Percentiles rank a stretch among this genome's conserved stretches.
phyloP scores from a whole-genome alignment of 2,888 invertebrate genomes.

The Iphiclides podalirius region DNA sequence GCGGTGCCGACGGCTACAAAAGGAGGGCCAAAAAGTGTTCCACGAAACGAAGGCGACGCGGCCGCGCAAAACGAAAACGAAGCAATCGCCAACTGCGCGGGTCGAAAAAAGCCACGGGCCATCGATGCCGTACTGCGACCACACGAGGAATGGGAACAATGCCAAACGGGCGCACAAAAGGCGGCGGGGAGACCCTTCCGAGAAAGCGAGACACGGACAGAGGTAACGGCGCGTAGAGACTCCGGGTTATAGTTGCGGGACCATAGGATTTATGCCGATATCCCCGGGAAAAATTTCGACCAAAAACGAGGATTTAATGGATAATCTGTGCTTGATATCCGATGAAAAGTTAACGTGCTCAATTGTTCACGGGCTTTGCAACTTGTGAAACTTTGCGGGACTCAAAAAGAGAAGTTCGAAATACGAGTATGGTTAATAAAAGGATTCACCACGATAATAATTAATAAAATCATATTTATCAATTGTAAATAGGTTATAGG shows the following conservation, averaged over 20 bases:
- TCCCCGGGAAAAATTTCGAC: background rate
- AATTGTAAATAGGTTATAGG: no score
- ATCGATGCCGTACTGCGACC: slow-evolving; percentile 49
- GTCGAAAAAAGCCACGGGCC: slow-evolving; percentile 48
- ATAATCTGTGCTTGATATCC: no score
- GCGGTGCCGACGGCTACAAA: slow-evolving; percentile 23
- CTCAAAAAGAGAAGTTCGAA: no score
- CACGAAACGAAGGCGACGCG: slow-evolving; percentile 33
- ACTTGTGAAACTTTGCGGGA: no score
- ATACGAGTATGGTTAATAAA: no score
- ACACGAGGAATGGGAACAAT: slow-evolving; percentile 56
- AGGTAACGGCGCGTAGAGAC: slow-evolving; percentile 21
- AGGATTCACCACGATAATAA: no score
- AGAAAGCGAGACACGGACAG: slow-evolving; percentile 40
- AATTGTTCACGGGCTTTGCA: no score
- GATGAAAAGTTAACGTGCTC: no score
- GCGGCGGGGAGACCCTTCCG: slow-evolving; percentile 45
- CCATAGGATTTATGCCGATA: slow-evolving; percentile 1
- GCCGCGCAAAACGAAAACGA: slow-evolving; percentile 35
- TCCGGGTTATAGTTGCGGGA: slow-evolving; percentile 16
- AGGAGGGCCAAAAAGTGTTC: slow-evolving; percentile 29
- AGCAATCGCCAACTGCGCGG: slow-evolving; percentile 45
- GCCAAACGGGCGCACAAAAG: slow-evolving; percentile 39
- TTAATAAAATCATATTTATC: no score
- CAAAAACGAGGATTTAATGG: background rate